Conservation (phyloP, 2,113 vertebrate species). For the Microtus richardsoni region DNA sequence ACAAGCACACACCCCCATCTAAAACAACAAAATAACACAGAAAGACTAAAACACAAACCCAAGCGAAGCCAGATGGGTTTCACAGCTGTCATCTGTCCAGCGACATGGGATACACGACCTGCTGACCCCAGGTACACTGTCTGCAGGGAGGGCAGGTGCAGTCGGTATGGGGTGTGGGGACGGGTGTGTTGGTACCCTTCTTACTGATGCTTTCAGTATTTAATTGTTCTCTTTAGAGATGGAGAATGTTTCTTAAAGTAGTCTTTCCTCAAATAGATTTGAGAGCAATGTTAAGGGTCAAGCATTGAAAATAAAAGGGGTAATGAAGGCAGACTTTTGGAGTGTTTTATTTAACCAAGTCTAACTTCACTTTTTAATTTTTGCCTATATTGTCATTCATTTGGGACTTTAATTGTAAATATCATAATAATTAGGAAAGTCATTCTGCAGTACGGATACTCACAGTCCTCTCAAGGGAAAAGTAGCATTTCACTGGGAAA, state of each 20-base stretch:
- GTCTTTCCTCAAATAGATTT: slow-evolving; percentile 65
- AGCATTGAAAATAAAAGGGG: slow-evolving; percentile 36
- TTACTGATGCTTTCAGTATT: background rate
- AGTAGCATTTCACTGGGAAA: slow-evolving; percentile 24
- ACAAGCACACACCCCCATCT: background rate
- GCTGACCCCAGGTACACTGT: too few species aligned
- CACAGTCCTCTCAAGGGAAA: slow-evolving; percentile 10
- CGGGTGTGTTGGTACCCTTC: background rate
- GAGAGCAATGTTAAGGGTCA: slow-evolving; percentile 69
- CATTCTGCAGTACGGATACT: background rate
- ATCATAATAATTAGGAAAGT: background rate
- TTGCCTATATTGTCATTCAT: slow-evolving; percentile 50
- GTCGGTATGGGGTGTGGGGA: background rate
- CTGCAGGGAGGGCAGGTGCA: background rate
- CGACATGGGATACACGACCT: rapidly evolving
- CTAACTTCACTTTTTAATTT: slow-evolving; percentile 52
- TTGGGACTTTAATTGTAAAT: slow-evolving; percentile 36
- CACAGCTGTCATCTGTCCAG: background rate
- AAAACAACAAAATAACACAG: background rate
- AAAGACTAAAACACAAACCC: background rate
- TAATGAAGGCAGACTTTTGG: slow-evolving; percentile 24
- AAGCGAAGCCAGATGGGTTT: background rate
- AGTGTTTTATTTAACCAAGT: slow-evolving; percentile 57
- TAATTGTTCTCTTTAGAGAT: slow-evolving; percentile 23
- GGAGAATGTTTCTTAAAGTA: slow-evolving; percentile 20